A percentile compares a stretch with the other conserved stretches of the same genome.
These are phyloP conservation scores for Chauna torquata DNA, from an alignment of 2,113 vertebrate genomes.

Conservation along the genomic window DNA sequence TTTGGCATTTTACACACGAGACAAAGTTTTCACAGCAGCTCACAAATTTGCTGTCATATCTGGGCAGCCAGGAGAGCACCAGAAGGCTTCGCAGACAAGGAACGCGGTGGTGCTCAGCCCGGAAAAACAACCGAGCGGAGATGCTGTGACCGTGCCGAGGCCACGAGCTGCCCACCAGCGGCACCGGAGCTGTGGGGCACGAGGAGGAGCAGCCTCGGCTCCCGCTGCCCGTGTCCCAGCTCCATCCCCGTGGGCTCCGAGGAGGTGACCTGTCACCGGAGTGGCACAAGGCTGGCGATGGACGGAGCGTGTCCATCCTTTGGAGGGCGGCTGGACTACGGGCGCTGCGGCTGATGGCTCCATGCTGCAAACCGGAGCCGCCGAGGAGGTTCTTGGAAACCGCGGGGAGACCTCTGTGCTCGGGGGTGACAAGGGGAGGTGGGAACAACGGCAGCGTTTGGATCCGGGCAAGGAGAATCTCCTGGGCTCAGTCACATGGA, in stretches of 20 bases:
- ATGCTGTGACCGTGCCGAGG: fast-evolving
- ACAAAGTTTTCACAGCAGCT: not conserved
- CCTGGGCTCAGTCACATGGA: not conserved
- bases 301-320: not conserved
- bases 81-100: not conserved
- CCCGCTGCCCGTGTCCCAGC: not conserved
- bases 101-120: fast-evolving
- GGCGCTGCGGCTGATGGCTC: not conserved
- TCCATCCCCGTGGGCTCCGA: not conserved
- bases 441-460: not conserved
- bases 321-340: not conserved
- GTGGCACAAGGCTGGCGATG: fast-evolving
- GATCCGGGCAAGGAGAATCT: not conserved
- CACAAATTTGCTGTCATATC: not conserved
- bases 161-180: not conserved
- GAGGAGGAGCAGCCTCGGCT: fast-evolving
- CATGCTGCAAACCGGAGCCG: not conserved
- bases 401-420: fast-evolving
- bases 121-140: fast-evolving
- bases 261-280: not conserved
- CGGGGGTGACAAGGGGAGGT: not conserved
- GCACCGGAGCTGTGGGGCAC: not conserved
- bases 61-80: not conserved
- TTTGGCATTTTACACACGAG: not conserved
- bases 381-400: not conserved